A percentile compares a stretch with the other conserved stretches of the same genome.
Conservation (phyloP, 2,888 invertebrate genomes). For the Chorisops tibialis region DNA sequence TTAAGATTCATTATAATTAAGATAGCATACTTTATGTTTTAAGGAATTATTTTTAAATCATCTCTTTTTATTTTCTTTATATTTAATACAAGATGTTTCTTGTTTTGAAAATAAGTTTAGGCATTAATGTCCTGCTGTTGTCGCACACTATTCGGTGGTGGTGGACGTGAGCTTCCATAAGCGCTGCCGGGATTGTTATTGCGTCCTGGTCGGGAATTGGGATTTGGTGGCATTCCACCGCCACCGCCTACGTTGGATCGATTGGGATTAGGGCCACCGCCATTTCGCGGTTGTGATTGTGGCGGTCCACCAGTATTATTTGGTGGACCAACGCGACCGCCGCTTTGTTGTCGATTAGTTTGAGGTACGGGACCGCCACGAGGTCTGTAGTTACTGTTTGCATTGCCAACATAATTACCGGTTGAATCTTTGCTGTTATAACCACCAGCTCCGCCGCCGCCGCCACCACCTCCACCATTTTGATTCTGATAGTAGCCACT, state of each 20-base stretch:
- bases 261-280: background rate
- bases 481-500: conserved; percentile 31
- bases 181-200: background rate
- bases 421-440: conserved; percentile 31
- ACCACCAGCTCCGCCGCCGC: conserved; percentile 20
- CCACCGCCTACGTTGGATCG: conserved; percentile 15
- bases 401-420: conserved; percentile 35
- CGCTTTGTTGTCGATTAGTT: conserved; percentile 19
- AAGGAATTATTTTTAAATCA: background rate
- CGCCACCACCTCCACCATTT: conserved; percentile 24
- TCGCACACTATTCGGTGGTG: conserved; percentile 29
- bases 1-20: conserved; percentile 28
- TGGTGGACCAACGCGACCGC: conserved; percentile 34
- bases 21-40: no score
- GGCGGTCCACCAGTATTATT: conserved; percentile 34
- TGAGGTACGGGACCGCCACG: conserved; percentile 25
- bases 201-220: conserved; percentile 21
- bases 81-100: conserved; percentile 9
- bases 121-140: conserved; percentile 32
- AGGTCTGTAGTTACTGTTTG: conserved; percentile 31
- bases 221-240: conserved; percentile 23
- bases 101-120: conserved; percentile 27
- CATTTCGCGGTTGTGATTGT: conserved; percentile 7
- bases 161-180: conserved; percentile 30
- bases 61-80: background rate